phyloP scores from a whole-genome alignment of 2,113 vertebrate species.

The Microtus ochrogaster region DNA sequence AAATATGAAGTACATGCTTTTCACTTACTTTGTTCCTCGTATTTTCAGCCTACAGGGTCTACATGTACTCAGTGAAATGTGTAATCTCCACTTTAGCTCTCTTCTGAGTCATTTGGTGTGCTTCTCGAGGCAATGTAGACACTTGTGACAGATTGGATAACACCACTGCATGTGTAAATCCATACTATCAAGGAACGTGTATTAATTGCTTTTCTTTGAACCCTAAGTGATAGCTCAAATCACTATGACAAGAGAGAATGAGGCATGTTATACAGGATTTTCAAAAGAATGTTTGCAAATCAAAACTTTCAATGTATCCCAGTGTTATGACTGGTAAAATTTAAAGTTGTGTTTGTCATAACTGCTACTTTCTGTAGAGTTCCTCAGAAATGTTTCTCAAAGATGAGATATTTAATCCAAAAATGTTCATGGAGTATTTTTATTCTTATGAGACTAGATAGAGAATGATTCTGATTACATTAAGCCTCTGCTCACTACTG shows the following conservation, averaged over 20 bases:
- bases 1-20: background rate
- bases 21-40: background rate
- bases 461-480: conserved; percentile 50
- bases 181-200: conserved; percentile 12
- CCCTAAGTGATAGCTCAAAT: background rate
- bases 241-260: background rate
- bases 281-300: conserved; percentile 39
- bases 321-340: conserved; percentile 1
- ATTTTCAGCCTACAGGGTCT: conserved; percentile 5
- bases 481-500: conserved; percentile 65
- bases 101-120: background rate
- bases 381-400: conserved; percentile 45
- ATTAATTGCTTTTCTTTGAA: conserved; percentile 45
- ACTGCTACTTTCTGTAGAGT: background rate
- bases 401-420: conserved; percentile 39
- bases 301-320: background rate
- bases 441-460: background rate
- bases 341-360: conserved; percentile 42
- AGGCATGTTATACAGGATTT: background rate
- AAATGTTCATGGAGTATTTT: conserved; percentile 47
- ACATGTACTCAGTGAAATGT: background rate
- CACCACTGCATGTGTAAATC: conserved; percentile 28
- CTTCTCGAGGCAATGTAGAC: background rate
- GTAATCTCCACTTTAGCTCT: background rate
- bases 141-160: conserved; percentile 33